Conservation (phyloP, 2,888 invertebrate species). For the Drosophila imparisetae region DNA sequence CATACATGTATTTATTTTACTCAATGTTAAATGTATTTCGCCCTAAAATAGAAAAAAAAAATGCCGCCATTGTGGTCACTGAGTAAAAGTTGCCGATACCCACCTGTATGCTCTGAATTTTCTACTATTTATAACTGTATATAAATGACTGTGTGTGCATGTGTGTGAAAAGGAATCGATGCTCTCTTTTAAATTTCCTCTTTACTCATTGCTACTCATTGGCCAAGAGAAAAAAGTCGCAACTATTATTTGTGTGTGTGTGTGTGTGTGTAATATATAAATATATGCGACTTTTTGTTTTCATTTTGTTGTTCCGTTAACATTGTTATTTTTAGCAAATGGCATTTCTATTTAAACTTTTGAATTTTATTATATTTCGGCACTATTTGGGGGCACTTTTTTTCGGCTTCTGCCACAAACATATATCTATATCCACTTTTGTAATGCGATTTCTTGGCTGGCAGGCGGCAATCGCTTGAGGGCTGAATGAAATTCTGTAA, state of each 20-base stretch:
- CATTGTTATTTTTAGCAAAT: constrained; percentile 66
- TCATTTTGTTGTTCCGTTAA: constrained; percentile 22
- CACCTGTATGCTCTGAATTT: constrained; percentile 48
- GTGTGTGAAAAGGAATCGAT: constrained; percentile 28
- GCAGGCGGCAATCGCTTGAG: constrained; percentile 17
- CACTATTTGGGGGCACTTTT: constrained; percentile 15
- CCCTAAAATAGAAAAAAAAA: constrained; percentile 11
- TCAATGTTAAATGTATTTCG: constrained; percentile 15
- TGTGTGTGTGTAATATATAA: constrained; percentile 14
- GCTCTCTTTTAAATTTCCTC: constrained; percentile 17
- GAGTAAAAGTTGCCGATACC: constrained; percentile 15
- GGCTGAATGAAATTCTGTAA: constrained; percentile 52
- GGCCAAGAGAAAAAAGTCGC: constrained; percentile 35
- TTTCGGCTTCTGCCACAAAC: constrained; percentile 14
- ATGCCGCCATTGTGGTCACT: constrained; percentile 11
- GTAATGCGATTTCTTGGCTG: constrained; percentile 52
- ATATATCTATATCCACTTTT: constrained; percentile 25
- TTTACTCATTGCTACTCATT: constrained; percentile 16
- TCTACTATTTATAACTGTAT: constrained; percentile 1
- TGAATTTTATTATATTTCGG: constrained; percentile 53
- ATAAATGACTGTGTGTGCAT: not conserved
- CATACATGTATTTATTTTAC: not conserved
- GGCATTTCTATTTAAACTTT: constrained; percentile 72
- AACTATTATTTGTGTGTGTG: constrained; percentile 32
- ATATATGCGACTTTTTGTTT: constrained; percentile 18